A percentile compares a stretch with the other conserved stretches of the same genome.
phyloP scores from a whole-genome alignment of 2,113 vertebrate species.

The Ursus arctos region DNA sequence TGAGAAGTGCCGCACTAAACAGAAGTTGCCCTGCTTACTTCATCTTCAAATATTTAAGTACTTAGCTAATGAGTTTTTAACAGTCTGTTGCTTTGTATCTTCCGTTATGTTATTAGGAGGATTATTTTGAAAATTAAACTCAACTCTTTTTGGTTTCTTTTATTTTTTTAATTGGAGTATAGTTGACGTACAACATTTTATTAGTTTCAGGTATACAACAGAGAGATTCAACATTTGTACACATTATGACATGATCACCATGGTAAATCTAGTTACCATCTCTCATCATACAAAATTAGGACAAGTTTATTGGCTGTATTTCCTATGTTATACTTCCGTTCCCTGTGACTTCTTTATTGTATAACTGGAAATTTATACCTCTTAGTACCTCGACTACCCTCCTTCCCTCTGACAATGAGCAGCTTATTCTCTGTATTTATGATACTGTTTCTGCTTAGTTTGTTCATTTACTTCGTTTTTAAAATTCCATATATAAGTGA shows the following conservation, averaged over 20 bases:
- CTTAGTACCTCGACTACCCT: neutral
- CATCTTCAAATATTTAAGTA: neutral
- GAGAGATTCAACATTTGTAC: neutral
- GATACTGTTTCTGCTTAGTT: neutral
- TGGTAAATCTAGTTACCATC: neutral
- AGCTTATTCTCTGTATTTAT: neutral
- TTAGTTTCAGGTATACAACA: neutral
- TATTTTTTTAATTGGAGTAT: neutral
- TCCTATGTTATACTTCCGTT: neutral
- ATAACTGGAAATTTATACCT: neutral
- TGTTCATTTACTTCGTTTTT: neutral
- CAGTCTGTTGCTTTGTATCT: neutral
- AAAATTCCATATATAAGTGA: neutral
- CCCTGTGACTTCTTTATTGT: neutral
- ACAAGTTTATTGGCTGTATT: neutral
- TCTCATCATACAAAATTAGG: neutral
- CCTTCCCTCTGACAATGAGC: neutral
- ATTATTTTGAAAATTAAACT: neutral
- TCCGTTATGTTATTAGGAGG: neutral
- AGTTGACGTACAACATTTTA: neutral
- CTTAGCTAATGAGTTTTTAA: neutral
- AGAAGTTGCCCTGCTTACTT: neutral
- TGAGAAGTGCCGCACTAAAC: neutral
- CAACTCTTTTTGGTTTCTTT: neutral
- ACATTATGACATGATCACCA: neutral